A percentile compares a stretch with the other conserved stretches of the same genome.
Conservation (phyloP, 2,797 vertebrate genomes). For the Mallotus villosus region DNA sequence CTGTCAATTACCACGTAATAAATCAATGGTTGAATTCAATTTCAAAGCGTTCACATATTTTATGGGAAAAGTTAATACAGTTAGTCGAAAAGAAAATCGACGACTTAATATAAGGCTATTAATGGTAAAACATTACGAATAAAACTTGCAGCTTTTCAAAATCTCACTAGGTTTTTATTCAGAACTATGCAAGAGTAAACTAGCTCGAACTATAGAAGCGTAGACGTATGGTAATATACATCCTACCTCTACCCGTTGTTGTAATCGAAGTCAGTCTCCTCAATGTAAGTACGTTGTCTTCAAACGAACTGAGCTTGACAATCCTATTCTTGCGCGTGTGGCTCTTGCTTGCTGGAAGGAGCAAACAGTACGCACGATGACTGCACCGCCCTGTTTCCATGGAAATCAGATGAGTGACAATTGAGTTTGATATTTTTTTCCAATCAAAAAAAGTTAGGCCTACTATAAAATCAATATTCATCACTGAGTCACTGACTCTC, state of each 20-base stretch:
- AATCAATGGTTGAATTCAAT: no score
- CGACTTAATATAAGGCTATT: no score
- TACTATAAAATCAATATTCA: background rate
- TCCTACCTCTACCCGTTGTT: conserved; percentile 14
- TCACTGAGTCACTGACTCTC: background rate
- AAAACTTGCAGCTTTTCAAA: background rate
- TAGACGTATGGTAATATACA: background rate
- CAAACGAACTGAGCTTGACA: background rate
- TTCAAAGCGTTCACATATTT: no score
- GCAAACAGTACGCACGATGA: background rate
- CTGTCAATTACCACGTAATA: no score
- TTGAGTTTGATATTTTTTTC: conserved; percentile 20
- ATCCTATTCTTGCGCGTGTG: background rate
- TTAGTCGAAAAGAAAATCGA: no score
- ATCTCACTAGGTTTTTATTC: no score
- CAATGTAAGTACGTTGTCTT: background rate
- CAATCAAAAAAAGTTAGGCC: conserved; percentile 6
- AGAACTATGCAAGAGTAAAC: no score
- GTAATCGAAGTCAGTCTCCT: background rate
- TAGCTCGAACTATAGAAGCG: no score
- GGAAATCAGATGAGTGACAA: conserved; percentile 46
- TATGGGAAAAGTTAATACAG: no score
- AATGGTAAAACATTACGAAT: background rate
- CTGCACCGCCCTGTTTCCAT: conserved; percentile 42
- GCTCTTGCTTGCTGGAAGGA: background rate